Evolutionary conservation across 2,113 vertebrate genomes (phyloP).

Genomic region (Ptilonorhynchus violaceus): DNA sequence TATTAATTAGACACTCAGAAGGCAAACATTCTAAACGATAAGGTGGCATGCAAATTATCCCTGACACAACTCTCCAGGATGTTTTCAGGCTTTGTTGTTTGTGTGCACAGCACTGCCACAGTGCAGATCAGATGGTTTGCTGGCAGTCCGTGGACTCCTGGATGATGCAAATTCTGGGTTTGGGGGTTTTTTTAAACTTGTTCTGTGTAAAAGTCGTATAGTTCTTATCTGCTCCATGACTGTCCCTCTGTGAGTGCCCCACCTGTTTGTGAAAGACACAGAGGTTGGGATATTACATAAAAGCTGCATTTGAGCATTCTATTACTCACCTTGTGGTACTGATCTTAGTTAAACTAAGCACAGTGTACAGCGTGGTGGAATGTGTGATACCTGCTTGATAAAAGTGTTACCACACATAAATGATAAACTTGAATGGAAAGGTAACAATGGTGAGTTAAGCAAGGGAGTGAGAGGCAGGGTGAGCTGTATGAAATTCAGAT

Average conservation of each 20-base stretch:
- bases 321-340: not conserved
- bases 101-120: not conserved
- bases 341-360: not conserved
- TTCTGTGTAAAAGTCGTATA: not conserved
- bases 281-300: not conserved
- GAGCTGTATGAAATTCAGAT: not conserved
- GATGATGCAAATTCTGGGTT: not conserved
- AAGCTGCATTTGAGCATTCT: not conserved
- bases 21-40: conserved; percentile 31
- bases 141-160: not conserved
- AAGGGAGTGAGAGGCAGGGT: not conserved
- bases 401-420: not conserved
- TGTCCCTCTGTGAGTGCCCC: not conserved
- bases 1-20: conserved; percentile 23
- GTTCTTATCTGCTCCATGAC: not conserved
- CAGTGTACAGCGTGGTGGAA: not conserved
- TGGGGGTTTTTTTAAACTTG: not conserved
- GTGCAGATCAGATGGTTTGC: not conserved
- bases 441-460: not conserved
- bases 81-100: conserved; percentile 16
- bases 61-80: not conserved
- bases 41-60: not conserved
- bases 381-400: not conserved
- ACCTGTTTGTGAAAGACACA: not conserved
- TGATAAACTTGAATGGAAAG: not conserved